Conservation (phyloP, 2,113 vertebrate species). For the Synodontis membranacea region DNA sequence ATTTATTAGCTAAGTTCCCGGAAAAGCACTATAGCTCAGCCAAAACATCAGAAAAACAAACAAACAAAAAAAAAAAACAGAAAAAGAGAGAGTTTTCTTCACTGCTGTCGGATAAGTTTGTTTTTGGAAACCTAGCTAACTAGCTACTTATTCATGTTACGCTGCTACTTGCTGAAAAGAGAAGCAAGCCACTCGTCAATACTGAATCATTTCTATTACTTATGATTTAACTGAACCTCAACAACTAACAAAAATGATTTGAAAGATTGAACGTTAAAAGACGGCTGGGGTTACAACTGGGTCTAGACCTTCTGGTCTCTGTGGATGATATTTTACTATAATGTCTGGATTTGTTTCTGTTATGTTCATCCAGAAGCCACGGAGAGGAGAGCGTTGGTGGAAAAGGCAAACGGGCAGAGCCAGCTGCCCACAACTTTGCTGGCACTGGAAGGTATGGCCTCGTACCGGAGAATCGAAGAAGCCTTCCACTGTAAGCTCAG, state of each 20-base stretch:
- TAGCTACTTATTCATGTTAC: not conserved
- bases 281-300: not conserved
- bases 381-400: conserved; percentile 72
- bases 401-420: conserved; percentile 69
- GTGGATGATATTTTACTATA: not conserved
- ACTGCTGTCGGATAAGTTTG: not conserved
- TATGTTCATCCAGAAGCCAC: conserved; percentile 77
- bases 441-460: conserved; percentile 69
- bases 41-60: not conserved
- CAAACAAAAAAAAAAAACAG: not conserved
- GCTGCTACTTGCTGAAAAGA: not conserved
- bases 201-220: not conserved
- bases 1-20: not conserved
- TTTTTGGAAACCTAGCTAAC: not conserved
- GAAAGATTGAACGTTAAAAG: not conserved
- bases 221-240: not conserved
- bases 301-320: not conserved
- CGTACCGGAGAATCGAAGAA: conserved; percentile 76
- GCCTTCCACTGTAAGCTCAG: conserved; percentile 91
- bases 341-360: conserved; percentile 2
- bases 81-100: not conserved
- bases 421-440: conserved; percentile 74
- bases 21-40: not conserved
- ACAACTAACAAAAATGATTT: not conserved
- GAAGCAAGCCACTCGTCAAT: not conserved